Evolutionary conservation across 2,113 vertebrate species (phyloP), one percentile per base, ranked within the genome.

Genomic region (Perca flavescens): DNA sequence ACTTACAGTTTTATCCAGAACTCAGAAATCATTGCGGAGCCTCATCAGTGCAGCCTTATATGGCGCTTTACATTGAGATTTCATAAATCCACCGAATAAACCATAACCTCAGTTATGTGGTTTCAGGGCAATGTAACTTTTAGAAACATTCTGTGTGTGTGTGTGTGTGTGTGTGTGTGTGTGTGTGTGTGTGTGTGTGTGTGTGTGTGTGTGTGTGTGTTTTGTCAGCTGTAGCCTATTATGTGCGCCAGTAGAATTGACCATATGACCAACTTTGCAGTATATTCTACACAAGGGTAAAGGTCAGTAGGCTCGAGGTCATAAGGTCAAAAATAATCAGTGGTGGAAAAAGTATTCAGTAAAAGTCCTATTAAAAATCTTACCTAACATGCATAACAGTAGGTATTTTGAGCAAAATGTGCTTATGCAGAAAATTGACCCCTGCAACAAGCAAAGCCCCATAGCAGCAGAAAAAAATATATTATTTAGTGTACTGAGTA

Each of bases 11-110:
- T 16, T 69, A 31, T 47, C 43, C 21, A 56, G n/a, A 57, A 22
- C 40, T 56, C 40, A 57, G 43, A 66, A 6, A 40, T 53, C 40
- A 54, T 6, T 19, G 54, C 8, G 25, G 64, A 83, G 43, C 13
- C 16, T 40, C 36, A 65, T 67, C 56, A 49, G 21, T 31, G 21
- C 64, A 40, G 79, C 53, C 69, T 84, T n/a, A n/a, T n/a, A n/a
- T n/a, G n/a, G n/a, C n/a, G n/a, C n/a, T n/a, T n/a, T 76, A 25
- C 56, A 70, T 36, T 36, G 6, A 36, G 36, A 9, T 36, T 36
- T 36, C 36, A 36, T 36, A 36, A 36, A 36, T 36, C 36, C 8
- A 36, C 6, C 36, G 7, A 36, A 36, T 8, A 36, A 36, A 36
- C 6, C 36, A 36, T 36, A 31, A 31, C 31, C 31, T 31, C 31